phyloP scores from a whole-genome alignment of 2,888 invertebrate species.

The Abrostola tripartita region DNA sequence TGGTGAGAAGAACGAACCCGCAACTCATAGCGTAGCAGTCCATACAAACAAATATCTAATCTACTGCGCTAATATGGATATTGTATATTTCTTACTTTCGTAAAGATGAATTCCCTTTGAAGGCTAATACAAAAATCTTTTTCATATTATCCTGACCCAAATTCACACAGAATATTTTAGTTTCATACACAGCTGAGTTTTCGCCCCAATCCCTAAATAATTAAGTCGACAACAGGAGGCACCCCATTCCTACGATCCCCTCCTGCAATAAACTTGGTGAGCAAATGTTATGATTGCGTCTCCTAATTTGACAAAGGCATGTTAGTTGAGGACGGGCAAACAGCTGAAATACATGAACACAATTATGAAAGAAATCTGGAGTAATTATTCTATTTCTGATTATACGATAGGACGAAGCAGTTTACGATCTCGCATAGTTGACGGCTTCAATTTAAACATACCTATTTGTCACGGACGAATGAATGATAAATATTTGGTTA shows the following conservation, averaged over 20 bases:
- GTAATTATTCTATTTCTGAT: too few relatives aligned
- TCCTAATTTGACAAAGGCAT: conserved; percentile 66
- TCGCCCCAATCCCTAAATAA: conserved; percentile 45
- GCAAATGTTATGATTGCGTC: conserved; percentile 71
- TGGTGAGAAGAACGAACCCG: too few relatives aligned
- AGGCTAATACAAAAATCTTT: conserved; percentile 15
- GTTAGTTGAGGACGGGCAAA: conserved; percentile 31
- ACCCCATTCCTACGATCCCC: conserved; percentile 35
- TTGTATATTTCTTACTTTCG: not conserved
- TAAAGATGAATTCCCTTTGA: conserved; percentile 3
- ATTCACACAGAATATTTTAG: conserved; percentile 36
- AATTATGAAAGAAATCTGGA: not conserved
- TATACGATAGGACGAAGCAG: too few relatives aligned
- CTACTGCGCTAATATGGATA: too few relatives aligned
- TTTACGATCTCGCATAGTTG: too few relatives aligned
- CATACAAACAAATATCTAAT: too few relatives aligned
- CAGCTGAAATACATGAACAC: conserved; percentile 15
- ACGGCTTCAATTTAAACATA: too few relatives aligned
- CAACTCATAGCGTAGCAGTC: too few relatives aligned
- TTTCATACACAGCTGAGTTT: conserved; percentile 25
- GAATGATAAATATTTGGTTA: too few relatives aligned
- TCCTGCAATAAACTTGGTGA: conserved; percentile 68
- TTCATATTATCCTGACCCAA: conserved; percentile 28
- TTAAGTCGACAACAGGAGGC: conserved; percentile 29
- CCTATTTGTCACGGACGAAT: too few relatives aligned